phyloP scores from a whole-genome alignment of 2,113 vertebrate genomes.

The Burhinus bistriatus region DNA sequence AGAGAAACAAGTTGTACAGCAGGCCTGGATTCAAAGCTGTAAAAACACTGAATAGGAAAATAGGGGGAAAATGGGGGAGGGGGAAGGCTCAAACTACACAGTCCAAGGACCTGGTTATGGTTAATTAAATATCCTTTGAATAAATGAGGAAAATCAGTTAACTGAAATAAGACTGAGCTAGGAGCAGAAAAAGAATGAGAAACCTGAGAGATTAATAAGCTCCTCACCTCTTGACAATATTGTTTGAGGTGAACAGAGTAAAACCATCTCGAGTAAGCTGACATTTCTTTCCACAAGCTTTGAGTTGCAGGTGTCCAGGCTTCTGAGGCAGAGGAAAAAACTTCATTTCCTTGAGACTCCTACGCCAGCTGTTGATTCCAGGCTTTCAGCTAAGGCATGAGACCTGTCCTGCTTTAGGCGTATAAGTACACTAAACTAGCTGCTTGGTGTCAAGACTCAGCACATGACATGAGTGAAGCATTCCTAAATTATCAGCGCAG shows the following conservation, averaged over 20 bases:
- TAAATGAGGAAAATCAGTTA: not conserved
- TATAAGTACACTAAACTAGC: not conserved
- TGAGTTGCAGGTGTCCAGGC: not conserved
- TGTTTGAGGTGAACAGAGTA: not conserved
- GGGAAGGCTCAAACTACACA: not conserved
- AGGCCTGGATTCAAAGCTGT: not conserved
- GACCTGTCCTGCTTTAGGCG: not conserved
- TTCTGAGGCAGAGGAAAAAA: not conserved
- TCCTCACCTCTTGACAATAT: not conserved
- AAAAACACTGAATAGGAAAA: not conserved
- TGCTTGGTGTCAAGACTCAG: not conserved
- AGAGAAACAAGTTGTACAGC: not conserved
- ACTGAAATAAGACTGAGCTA: not conserved
- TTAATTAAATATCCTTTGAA: not conserved
- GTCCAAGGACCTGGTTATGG: not conserved
- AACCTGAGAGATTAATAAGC: not conserved
- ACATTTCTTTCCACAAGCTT: not conserved
- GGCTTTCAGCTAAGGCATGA: not conserved
- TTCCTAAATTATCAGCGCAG: not conserved
- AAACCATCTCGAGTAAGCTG: not conserved
- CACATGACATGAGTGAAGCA: not conserved
- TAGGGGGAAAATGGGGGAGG: rapidly evolving
- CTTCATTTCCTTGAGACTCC: not conserved
- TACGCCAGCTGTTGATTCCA: not conserved
- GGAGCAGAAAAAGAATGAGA: not conserved